These are phyloP conservation scores for Osedax fenrisi DNA, from an alignment of 2,888 invertebrate genomes.

Conservation along the genomic window DNA sequence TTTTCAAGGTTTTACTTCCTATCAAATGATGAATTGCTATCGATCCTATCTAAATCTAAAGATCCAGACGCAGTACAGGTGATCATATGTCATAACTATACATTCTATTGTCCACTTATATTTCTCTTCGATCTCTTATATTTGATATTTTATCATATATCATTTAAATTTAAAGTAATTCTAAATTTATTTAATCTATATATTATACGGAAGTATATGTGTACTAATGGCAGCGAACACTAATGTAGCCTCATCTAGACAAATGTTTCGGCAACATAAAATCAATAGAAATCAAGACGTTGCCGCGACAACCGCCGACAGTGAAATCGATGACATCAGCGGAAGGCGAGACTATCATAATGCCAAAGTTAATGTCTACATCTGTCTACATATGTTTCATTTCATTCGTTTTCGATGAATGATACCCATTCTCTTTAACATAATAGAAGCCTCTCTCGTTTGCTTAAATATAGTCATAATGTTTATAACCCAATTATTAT, in stretches of 20 bases:
- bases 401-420: too few relatives aligned
- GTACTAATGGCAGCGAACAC: too few relatives aligned
- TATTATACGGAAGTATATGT: too few relatives aligned
- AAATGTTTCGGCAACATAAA: conserved; percentile 51
- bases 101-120: too few relatives aligned
- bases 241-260: conserved; percentile 49
- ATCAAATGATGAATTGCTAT: conserved; percentile 50
- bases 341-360: conserved; percentile 47
- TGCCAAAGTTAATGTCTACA: conserved; percentile 44
- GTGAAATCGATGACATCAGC: conserved; percentile 46
- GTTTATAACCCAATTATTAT: too few relatives aligned
- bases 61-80: conserved; percentile 50
- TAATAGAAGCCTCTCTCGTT: too few relatives aligned
- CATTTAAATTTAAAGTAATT: too few relatives aligned
- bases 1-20: conserved; percentile 51
- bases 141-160: too few relatives aligned
- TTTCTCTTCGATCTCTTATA: too few relatives aligned
- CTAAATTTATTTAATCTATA: too few relatives aligned
- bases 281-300: conserved; percentile 43
- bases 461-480: too few relatives aligned
- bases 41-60: conserved; percentile 49
- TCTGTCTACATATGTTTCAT: background rate
- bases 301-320: conserved; percentile 47
- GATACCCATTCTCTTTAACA: too few relatives aligned
- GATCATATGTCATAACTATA: conserved; percentile 3